These are phyloP conservation scores for Cephalophus harveyi DNA, from an alignment of 2,113 vertebrate species.

Conservation along the genomic window DNA sequence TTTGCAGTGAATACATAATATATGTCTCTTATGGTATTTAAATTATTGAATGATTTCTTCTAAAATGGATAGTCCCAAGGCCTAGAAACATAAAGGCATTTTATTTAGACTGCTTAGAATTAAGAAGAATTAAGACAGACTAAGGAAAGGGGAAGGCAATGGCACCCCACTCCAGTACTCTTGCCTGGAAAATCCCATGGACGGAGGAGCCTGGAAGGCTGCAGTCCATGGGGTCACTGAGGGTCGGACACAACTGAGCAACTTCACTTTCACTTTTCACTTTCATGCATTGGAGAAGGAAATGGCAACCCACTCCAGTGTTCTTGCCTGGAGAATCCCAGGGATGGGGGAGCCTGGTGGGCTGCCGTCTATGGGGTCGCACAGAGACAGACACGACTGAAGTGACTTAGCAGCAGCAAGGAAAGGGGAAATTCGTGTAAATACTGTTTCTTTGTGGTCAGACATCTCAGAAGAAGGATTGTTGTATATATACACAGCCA, in stretches of 20 bases:
- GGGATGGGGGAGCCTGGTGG: too few relatives aligned
- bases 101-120: conserved; percentile 19
- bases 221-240: too few relatives aligned
- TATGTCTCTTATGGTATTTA: neutral
- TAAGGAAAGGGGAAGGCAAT: neutral
- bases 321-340: too few relatives aligned
- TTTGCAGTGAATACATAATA: neutral
- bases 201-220: too few relatives aligned
- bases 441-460: neutral
- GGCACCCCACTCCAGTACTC: too few relatives aligned
- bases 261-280: too few relatives aligned
- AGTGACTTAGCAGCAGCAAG: neutral
- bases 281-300: too few relatives aligned
- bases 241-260: too few relatives aligned
- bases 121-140: conserved; percentile 8
- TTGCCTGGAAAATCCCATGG: too few relatives aligned
- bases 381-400: too few relatives aligned
- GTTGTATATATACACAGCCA: neutral
- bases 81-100: neutral
- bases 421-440: neutral
- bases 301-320: too few relatives aligned
- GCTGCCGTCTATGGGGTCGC: too few relatives aligned
- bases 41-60: conserved; percentile 6
- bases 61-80: neutral
- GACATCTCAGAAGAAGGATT: neutral